Base-by-base conservation (phyloP, 2,113 vertebrate genomes). In the Micromys minutus region DNA sequence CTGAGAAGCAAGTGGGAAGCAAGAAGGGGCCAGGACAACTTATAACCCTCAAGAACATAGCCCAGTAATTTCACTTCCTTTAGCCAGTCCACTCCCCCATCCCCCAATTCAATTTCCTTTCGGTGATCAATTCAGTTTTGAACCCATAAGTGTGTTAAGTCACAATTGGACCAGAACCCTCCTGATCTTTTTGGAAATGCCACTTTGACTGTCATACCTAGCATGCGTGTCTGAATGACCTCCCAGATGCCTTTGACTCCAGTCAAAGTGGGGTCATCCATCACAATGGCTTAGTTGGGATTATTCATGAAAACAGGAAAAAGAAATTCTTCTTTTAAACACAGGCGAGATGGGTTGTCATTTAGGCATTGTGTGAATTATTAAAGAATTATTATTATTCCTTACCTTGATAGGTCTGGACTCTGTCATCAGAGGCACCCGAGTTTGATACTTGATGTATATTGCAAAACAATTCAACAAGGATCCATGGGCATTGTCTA, bases 381-480 rank as follows among this genome's bases (percentile, higher is more conserved):
- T 34, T 94, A 36, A 24, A 52, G 80, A 83, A 69, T 6, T n/a
- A n/a, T n/a, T n/a, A n/a, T n/a, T n/a, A 36, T 1, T 11, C 0
- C 63, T 45, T 36, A 39, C 24, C n/a, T 13, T 31, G 50, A 12
- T 22, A 75, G 74, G 50, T 55, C 72, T 90, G 59, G n/a, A 69
- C 16, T 90, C 69, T 87, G 50, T 34, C 42, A 8, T 21, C 75
- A 3, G 7, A 1, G 45, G 59, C 89, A 26, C 45, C 52, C 47
- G 92, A 52, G 52, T 50, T 36, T 72, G n/a, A 72, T 86, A 81
- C 26, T 19, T 34, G 16, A 77, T 42, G 71, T 15, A 6, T 39
- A 55, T 31, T 36, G 0, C 29, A 10, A 5, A 7, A 19, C 0
- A 45, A 3, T 26, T 1, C 16, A 34, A 3, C 17, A 36, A 39